Base-by-base conservation (phyloP, 2,888 invertebrate species). In the Rhaphigaster nebulosa region DNA sequence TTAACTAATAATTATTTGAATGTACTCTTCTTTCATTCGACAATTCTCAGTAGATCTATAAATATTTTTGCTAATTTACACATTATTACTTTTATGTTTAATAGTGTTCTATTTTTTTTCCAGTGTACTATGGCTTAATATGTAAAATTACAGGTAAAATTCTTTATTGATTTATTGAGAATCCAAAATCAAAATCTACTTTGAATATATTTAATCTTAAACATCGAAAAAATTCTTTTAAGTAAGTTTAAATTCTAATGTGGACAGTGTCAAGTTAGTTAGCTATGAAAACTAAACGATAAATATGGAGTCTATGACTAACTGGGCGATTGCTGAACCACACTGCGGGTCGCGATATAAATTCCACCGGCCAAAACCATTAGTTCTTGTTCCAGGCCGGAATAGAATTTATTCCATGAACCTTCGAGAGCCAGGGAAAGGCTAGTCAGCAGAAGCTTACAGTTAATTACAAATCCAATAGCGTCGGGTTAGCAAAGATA, bases 401-500 rank as follows among this genome's bases (percentile, higher is more conserved):
- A 50, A 50, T 41, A 84, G 84, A 50, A 84, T 84, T 84, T 50
- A 50, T 84, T 84, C 45, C 45, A 50, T 45, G 84, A 50, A 45
- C 45, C 26, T 45, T n/a, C 0, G n/a, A 15, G 45, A 13, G 20
- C 0, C 5, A n/a, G 26, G 45, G 45, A 45, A 45, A 45, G 45
- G 84, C 84, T n/a, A 84, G 84, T 84, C 84, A 84, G 84, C 84
- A 84, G 84, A 84, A 84, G 45, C 84, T 84, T 84, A n/a, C 18
- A 3, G 84, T 84, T 84, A 84, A 84, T 84, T 84, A 84, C 84
- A 84, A 84, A 84, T 84, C 84, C 84, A n/a, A 84, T 84, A 84
- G 84, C 45, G 45, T 26, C n/a, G n/a, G 45, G 45, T 45, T 84
- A 84, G 84, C 84, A n/a, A 84, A 84, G 84, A 84, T 84, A 84